Evolutionary conservation across 2,113 vertebrate species (phyloP).

Genomic region (Hypocryptadius cinnamomeus): DNA sequence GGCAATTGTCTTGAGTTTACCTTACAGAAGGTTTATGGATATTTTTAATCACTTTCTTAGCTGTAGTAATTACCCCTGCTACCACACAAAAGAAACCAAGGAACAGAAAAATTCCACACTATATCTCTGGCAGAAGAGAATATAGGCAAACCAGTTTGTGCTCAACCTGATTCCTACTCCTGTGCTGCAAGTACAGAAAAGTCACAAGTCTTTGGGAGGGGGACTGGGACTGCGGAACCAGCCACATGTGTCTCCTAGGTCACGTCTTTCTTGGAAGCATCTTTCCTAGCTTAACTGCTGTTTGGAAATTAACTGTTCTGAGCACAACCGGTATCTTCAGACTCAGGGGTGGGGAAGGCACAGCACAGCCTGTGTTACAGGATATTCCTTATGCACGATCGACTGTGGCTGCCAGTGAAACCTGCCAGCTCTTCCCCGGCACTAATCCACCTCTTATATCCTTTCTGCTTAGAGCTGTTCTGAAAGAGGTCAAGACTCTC

Average conservation of each 20-base stretch:
- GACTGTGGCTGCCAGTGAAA: neutral
- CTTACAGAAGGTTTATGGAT: neutral
- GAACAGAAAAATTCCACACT: neutral
- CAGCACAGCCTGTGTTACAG: neutral
- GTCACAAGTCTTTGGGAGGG: neutral
- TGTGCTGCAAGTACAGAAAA: neutral
- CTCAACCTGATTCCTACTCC: neutral
- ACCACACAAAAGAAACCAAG: neutral
- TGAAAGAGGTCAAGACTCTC: neutral
- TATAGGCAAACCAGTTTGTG: neutral
- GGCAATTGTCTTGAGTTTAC: neutral
- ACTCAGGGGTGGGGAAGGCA: neutral
- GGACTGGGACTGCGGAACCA: neutral
- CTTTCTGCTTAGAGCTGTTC: neutral
- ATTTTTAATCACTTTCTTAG: neutral
- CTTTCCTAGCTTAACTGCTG: neutral
- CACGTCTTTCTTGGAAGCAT: neutral
- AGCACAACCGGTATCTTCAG: neutral
- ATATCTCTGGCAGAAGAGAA: neutral
- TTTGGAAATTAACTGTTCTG: neutral
- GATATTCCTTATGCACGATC: neutral
- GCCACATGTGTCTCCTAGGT: neutral
- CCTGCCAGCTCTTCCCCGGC: neutral
- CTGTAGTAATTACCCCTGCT: neutral
- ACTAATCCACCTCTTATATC: neutral